Conservation (phyloP, 2,888 invertebrate genomes). For the Acanthosepion lycidas region DNA sequence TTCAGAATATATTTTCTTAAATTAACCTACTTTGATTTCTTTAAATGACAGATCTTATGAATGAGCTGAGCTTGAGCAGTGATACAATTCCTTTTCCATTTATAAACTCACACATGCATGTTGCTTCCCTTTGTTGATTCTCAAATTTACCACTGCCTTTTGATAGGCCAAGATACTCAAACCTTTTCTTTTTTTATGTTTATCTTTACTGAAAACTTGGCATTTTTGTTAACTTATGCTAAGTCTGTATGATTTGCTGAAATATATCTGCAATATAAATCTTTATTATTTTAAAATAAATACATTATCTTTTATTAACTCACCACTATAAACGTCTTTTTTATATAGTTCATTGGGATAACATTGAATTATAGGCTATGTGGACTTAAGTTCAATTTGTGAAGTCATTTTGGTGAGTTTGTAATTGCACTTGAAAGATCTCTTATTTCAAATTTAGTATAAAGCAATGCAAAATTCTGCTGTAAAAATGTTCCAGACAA, state of each 20-base stretch:
- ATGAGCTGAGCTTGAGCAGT: conserved; percentile 22
- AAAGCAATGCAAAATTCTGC: conserved; percentile 20
- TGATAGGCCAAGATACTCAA: background rate
- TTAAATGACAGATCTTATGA: background rate
- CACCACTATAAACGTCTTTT: background rate
- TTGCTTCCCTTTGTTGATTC: too few relatives aligned
- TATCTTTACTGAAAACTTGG: background rate
- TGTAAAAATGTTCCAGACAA: background rate
- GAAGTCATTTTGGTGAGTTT: background rate
- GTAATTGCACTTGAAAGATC: background rate
- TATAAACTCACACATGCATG: background rate
- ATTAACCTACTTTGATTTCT: background rate
- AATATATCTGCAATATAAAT: background rate
- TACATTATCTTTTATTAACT: background rate
- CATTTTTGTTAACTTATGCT: background rate
- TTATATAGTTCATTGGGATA: background rate
- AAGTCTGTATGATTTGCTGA: background rate
- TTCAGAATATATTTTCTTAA: background rate
- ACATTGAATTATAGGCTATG: background rate
- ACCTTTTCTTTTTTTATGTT: background rate
- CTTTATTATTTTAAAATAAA: background rate
- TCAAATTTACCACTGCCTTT: too few relatives aligned
- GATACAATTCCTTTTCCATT: background rate
- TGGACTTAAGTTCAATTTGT: background rate
- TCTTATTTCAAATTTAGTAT: background rate